Conservation (phyloP, 2,113 vertebrate species). For the Rhinopomastus cyanomelas region DNA sequence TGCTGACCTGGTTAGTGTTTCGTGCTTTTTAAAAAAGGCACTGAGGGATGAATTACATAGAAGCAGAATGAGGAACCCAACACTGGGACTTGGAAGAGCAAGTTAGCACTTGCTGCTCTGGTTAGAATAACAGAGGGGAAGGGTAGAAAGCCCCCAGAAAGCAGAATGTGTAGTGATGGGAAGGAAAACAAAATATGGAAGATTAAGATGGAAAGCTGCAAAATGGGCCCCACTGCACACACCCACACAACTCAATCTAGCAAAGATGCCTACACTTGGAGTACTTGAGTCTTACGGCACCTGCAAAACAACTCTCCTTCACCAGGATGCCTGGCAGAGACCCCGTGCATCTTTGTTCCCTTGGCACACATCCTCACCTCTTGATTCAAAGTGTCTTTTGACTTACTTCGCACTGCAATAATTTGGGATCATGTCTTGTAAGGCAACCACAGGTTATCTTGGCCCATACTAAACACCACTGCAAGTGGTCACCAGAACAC, state of each 20-base stretch:
- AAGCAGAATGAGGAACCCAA: not conserved
- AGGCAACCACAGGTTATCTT: not conserved
- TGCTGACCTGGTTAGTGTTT: conserved; percentile 54
- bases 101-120: not conserved
- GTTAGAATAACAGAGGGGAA: not conserved
- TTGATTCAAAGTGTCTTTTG: not conserved
- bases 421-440: not conserved
- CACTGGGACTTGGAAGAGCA: not conserved
- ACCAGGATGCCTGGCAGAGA: not conserved
- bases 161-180: not conserved
- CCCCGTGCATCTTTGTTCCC: rapidly evolving
- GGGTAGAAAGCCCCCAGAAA: not conserved
- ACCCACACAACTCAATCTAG: not conserved
- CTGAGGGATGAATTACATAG: not conserved
- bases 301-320: not conserved
- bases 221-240: not conserved
- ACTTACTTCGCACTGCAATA: not conserved
- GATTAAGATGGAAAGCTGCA: not conserved
- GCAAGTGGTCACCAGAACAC: not conserved
- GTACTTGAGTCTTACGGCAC: not conserved
- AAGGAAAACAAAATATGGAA: not conserved
- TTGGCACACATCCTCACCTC: not conserved
- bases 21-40: conserved; percentile 23
- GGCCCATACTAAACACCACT: not conserved
- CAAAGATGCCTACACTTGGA: not conserved